Evolutionary conservation across 2,113 vertebrate genomes (phyloP).

Genomic region (Deroptyus accipitrinus): DNA sequence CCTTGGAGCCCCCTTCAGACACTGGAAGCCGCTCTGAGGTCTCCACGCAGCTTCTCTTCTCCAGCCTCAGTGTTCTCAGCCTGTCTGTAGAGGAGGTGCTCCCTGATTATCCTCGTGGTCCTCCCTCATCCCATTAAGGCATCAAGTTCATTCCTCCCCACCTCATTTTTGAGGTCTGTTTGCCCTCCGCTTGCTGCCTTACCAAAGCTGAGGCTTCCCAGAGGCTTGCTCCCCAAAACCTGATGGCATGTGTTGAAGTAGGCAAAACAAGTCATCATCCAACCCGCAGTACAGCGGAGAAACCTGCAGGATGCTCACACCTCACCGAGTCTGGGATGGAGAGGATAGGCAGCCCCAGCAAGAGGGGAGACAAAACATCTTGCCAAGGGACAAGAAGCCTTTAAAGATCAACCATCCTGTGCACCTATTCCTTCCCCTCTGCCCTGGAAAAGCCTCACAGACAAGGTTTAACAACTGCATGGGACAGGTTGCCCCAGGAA

Average conservation of each 20-base stretch:
- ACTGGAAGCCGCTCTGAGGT: background rate
- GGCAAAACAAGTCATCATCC: background rate
- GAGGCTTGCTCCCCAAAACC: background rate
- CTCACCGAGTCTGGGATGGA: fast-evolving
- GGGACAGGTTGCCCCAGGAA: background rate
- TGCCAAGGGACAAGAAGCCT: background rate
- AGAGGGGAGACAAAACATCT: background rate
- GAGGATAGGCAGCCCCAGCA: background rate
- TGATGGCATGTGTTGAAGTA: background rate
- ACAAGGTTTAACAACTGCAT: background rate
- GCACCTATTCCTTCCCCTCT: background rate
- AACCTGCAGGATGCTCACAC: background rate
- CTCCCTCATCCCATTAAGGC: background rate
- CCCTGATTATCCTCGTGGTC: background rate
- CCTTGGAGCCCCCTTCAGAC: background rate
- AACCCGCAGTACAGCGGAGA: background rate
- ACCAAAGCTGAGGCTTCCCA: background rate
- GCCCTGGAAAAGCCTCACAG: background rate
- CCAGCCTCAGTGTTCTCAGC: background rate
- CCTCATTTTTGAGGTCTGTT: background rate
- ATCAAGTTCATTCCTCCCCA: background rate
- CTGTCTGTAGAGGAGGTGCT: background rate
- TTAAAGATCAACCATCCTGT: background rate
- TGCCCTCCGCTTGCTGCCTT: background rate
- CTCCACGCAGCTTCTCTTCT: background rate